Conservation (phyloP, 2,113 vertebrate species). For the Datnioides undecimradiatus region DNA sequence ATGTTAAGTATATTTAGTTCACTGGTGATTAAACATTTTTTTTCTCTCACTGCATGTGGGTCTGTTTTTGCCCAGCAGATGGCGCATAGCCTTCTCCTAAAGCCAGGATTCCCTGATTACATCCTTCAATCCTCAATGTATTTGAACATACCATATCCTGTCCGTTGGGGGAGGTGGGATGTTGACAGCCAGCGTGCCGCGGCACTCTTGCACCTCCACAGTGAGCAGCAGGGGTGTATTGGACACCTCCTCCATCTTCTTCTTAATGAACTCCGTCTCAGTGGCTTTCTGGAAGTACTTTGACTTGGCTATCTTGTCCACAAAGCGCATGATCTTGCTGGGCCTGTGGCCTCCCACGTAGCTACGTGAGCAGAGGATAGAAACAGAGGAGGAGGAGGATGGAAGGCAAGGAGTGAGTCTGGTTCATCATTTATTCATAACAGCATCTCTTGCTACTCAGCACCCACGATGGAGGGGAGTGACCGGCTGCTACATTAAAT, state of each 20-base stretch:
- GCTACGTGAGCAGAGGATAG: constrained; percentile 74
- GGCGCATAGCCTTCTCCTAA: constrained; percentile 42
- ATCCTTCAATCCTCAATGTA: not conserved
- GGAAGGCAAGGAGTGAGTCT: constrained; percentile 71
- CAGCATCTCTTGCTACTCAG: constrained; percentile 65
- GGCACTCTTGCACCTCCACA: constrained; percentile 97
- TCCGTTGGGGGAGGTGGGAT: constrained; percentile 98
- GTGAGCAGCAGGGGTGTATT: constrained; percentile 97
- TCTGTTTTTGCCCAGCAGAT: constrained; percentile 73
- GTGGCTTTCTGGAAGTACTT: constrained; percentile 99
- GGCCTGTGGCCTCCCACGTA: constrained; percentile 93
- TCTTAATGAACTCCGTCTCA: constrained; percentile 99
- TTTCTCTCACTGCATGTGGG: not conserved
- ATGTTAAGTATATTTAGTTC: not conserved
- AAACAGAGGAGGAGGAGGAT: constrained; percentile 21
- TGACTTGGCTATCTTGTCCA: constrained; percentile 99
- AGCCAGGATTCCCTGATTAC: not conserved
- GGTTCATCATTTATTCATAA: constrained; percentile 80
- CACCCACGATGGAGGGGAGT: constrained; percentile 49
- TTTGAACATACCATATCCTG: constrained; percentile 91
- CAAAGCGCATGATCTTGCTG: constrained; percentile 99
- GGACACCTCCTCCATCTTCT: constrained; percentile 99
- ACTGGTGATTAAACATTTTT: not conserved
- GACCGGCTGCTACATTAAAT: constrained; percentile 59
- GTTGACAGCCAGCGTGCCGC: constrained; percentile 94